Conservation (phyloP, 2,113 vertebrate species). For the Glaucomys volans region DNA sequence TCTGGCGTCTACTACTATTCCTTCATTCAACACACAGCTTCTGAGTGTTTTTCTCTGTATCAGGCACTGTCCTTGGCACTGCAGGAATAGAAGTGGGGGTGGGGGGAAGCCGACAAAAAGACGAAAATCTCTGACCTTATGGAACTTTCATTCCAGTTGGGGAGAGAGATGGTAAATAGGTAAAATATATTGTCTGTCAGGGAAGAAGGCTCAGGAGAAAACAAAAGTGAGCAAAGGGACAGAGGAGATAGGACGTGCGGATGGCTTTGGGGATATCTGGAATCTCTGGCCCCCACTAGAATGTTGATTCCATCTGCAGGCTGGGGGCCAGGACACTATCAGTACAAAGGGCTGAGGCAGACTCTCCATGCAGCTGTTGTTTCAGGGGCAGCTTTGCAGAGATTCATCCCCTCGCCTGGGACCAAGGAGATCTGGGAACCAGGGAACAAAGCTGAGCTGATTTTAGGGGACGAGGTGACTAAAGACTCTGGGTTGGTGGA, state of each 20-base stretch:
- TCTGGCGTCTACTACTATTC: conserved; percentile 11
- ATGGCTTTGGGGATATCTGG: neutral
- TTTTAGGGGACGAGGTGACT: conserved; percentile 17
- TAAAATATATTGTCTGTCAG: neutral
- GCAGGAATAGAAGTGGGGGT: neutral
- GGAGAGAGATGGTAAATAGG: neutral
- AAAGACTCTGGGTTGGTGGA: neutral
- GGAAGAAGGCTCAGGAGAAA: neutral
- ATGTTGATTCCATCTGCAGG: neutral
- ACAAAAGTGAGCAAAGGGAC: neutral
- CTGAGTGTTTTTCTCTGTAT: neutral
- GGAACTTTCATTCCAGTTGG: neutral
- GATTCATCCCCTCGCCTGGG: neutral
- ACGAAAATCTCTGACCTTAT: neutral
- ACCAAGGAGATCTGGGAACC: neutral
- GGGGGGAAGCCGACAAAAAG: neutral
- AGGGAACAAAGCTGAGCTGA: neutral
- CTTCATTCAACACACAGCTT: conserved; percentile 19
- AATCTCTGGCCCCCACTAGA: neutral
- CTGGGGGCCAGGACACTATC: neutral
- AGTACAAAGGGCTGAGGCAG: neutral
- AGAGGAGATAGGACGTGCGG: neutral
- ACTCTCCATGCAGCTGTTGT: neutral
- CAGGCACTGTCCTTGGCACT: neutral
- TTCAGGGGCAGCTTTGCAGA: neutral